Conservation (phyloP, 2,797 vertebrate genomes). For the Gymnothorax javanicus region DNA sequence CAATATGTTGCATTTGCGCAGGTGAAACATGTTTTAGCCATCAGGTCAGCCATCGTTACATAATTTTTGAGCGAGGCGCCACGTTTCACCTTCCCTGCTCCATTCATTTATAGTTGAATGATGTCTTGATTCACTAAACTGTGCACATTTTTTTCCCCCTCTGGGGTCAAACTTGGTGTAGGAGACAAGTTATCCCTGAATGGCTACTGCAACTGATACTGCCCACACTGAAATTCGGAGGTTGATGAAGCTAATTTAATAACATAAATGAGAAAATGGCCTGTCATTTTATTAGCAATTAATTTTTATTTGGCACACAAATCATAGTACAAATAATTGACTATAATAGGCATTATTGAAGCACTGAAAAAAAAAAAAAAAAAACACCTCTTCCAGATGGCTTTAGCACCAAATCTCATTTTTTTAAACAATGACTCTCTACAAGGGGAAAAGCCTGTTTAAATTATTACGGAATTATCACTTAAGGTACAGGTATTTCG, state of each 20-base stretch:
- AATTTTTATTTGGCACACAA: constrained; percentile 6
- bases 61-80: neutral
- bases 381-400: neutral
- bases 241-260: neutral
- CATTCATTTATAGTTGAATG: neutral
- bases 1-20: neutral
- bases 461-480: neutral
- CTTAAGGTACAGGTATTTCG: neutral
- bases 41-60: neutral
- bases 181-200: neutral
- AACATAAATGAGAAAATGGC: neutral
- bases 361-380: neutral
- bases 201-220: neutral
- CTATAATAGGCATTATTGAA: neutral
- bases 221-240: neutral
- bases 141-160: neutral
- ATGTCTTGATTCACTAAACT: neutral
- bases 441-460: neutral
- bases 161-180: neutral
- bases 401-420: neutral
- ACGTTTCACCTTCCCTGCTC: neutral
- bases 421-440: neutral
- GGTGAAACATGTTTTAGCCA: neutral
- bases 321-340: neutral
- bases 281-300: neutral